Evolutionary conservation across 2,888 invertebrate genomes (phyloP).

Genomic region (Scaptodrosophila latifasciaeformis): DNA sequence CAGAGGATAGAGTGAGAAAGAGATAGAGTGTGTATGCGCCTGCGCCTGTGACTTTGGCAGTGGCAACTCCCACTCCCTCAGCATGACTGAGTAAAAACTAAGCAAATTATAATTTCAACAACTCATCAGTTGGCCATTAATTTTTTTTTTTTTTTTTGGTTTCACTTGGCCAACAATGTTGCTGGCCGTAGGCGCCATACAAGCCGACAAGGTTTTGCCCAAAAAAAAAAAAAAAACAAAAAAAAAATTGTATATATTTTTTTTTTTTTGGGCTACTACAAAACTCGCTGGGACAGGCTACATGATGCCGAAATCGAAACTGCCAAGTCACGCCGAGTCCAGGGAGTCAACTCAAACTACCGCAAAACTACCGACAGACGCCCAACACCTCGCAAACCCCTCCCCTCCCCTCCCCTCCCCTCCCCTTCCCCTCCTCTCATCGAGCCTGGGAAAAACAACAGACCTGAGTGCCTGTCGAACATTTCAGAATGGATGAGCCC

Average conservation of each 20-base stretch:
- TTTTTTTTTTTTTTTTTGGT: too few relatives aligned
- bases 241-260: neutral
- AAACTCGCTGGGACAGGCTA: slow-evolving; percentile 2
- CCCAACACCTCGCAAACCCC: slow-evolving; percentile 63
- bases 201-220: too few relatives aligned
- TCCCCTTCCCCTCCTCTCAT: too few relatives aligned
- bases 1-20: neutral
- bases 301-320: slow-evolving; percentile 38
- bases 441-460: slow-evolving; percentile 40
- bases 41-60: slow-evolving; percentile 10
- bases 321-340: slow-evolving; percentile 41
- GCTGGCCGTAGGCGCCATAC: slow-evolving; percentile 1
- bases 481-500: slow-evolving; percentile 12
- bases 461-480: slow-evolving; percentile 11
- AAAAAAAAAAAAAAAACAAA: neutral
- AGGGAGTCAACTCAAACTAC: slow-evolving; percentile 1
- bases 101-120: slow-evolving; percentile 62
- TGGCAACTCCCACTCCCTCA: too few relatives aligned
- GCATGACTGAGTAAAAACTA: slow-evolving; percentile 47
- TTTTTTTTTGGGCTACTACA: neutral
- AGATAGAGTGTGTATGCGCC: slow-evolving; percentile 37
- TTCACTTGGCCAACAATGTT: too few relatives aligned
- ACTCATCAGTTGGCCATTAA: slow-evolving; percentile 68
- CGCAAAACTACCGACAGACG: slow-evolving; percentile 26
- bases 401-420: too few relatives aligned